Evolutionary conservation across 1,140 invertebrate species (phyloP).

Genomic region (Dinoponera quadriceps): DNA sequence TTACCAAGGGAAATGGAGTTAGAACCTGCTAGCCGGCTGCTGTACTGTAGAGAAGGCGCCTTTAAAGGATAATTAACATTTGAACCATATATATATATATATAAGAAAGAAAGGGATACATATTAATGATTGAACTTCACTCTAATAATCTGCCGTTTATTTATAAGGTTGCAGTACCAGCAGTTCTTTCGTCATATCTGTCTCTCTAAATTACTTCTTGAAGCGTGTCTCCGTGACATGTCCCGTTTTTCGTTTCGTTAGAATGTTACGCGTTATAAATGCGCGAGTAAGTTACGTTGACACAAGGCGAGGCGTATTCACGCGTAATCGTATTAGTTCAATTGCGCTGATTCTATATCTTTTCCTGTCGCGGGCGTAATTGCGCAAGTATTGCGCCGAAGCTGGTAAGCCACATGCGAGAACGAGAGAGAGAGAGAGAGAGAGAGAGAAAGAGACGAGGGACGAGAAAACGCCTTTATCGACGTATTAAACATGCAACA

Average conservation of each 20-base stretch:
- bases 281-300: not conserved
- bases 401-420: conserved; percentile 1
- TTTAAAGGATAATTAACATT: conserved; percentile 51
- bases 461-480: conserved; percentile 47
- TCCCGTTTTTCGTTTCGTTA: not conserved
- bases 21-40: conserved; percentile 16
- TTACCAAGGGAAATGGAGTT: conserved; percentile 50
- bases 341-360: conserved; percentile 47
- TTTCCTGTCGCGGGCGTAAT: conserved; percentile 44
- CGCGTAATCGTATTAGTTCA: conserved; percentile 45
- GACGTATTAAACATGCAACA: conserved; percentile 45
- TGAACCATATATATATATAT: no score
- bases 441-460: conserved; percentile 20
- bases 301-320: conserved; percentile 29
- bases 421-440: conserved; percentile 10
- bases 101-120: not conserved
- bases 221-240: not conserved
- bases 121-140: not conserved
- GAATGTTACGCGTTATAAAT: not conserved
- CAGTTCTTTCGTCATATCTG: no score
- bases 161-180: not conserved
- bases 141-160: not conserved
- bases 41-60: no score
- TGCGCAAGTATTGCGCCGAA: conserved; percentile 40
- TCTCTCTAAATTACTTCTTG: not conserved